A percentile compares a stretch with the other conserved stretches of the same genome.
phyloP scores from a whole-genome alignment of 1,140 invertebrate genomes.

The Heterodera carotae region DNA sequence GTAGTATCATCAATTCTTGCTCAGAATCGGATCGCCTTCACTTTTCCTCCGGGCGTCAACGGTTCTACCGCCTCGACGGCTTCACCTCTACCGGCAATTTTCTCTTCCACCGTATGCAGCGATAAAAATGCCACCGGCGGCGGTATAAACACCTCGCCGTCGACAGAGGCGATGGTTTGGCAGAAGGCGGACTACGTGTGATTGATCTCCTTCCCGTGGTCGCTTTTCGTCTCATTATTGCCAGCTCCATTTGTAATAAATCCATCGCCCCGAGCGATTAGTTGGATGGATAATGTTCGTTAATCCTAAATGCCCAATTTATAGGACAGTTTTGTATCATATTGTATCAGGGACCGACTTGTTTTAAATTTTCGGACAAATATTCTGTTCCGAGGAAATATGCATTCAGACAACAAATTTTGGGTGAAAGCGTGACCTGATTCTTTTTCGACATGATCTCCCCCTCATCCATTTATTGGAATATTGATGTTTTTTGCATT shows the following conservation, averaged over 20 bases:
- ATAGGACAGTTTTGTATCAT: no score
- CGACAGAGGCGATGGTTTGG: conserved; percentile 30
- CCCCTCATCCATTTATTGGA: neutral
- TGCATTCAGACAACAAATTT: no score
- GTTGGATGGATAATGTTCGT: no score
- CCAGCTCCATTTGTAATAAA: no score
- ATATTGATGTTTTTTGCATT: neutral
- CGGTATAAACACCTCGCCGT: conserved; percentile 16
- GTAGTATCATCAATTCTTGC: conserved; percentile 22
- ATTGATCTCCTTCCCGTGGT: neutral
- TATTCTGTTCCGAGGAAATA: no score
- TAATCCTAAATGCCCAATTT: no score
- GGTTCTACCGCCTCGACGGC: neutral
- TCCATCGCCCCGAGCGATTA: no score
- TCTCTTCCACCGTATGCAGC: conserved; percentile 16
- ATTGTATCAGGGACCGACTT: no score
- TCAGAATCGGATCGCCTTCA: neutral
- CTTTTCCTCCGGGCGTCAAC: conserved; percentile 2
- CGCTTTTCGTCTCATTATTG: no score
- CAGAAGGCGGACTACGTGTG: conserved; percentile 40
- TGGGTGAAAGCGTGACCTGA: no score
- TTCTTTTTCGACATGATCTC: no score
- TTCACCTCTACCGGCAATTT: conserved; percentile 21
- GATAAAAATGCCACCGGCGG: conserved; percentile 1
- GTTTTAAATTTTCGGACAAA: no score